Evolutionary conservation across 2,113 vertebrate species (phyloP), one percentile per base, ranked within the genome.

Genomic region (Toxotes jaculatrix): DNA sequence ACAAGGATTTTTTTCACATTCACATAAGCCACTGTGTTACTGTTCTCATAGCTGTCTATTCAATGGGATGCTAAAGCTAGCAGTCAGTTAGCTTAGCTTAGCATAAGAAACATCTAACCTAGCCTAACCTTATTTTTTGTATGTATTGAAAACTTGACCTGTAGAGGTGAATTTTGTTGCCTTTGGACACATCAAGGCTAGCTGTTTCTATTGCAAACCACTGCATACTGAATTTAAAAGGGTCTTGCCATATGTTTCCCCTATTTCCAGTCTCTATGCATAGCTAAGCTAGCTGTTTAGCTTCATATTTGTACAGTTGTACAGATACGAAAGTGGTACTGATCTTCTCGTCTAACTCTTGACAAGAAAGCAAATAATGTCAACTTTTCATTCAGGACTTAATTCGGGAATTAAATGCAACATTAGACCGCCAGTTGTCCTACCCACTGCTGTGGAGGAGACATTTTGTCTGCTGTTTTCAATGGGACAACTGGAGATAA

Each of bases 401-500:
- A 40, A 31, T 60, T 32, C 59, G 5, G 5, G 4, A 51, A 63
- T 55, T 27, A 49, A 64, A 49, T 19, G 32, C n/a, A 19, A 0
- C 7, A 45, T 36, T 64, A 77, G 0, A 55, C 70, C n/a, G 67
- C 61, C 47, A 63, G 36, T 40, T 38, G 40, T 43, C 36, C 34
- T 7, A 11, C 45, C 40, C 14, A 36, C 56, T 53, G 31, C 10
- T 27, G 40, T 36, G 0, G 34, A 83, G 64, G 32, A 74, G 59
- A 77, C 51, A 40, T 55, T 51, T 45, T 75, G 70, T 71, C 61
- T 68, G 47, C 59, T 38, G 82, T 71, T 79, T 62, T 17, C 1
- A 3, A 70, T 14, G 40, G 60, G 73, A 85, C 74, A 67, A 69
- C 45, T 77, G 34, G 65, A 91, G 78, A 80, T 79, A 71, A 83